Evolutionary conservation across 2,797 vertebrate species (phyloP), one percentile per base, ranked within the genome.

Genomic region (Scyliorhinus canicula): DNA sequence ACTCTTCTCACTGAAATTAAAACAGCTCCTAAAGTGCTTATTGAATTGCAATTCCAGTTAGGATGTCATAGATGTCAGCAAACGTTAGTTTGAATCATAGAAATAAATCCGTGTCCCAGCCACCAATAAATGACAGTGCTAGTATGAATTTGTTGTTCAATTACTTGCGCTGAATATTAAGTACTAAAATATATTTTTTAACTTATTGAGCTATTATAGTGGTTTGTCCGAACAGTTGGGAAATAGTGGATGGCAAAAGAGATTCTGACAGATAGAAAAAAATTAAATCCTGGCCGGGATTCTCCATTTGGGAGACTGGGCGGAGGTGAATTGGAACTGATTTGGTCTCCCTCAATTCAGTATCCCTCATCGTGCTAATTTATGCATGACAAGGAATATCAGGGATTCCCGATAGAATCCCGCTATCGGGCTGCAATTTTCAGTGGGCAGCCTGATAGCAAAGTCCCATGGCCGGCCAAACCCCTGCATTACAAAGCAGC

Each of bases 1-100:
- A 94, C 31, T 52, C 47, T n/a, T 94, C 44, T 94, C 71, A 94
- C 40, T 50, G 67, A 94, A 94, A 16, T 74, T 94, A 93, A 47
- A 63, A 93, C 28, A 94, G 16, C 47, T 35, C 19, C 50, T 93
- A 71, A 93, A 71, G 31, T 47, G 26, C 40, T 93, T 94, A 52
- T 94, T 94, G 67, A 94, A 94, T 52, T 94, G 16, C 28, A 94
- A 94, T 69, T 52, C 47, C 67, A 74, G 47, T 52, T 71, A 94
- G 50, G 19, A 74, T 74, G 67, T 69, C 19, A 74, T 74, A 52
- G 19, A 74, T 74, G 67, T 69, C 19, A 74, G 9, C 40, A 69
- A 69, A 74, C 6, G 7, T 91, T 19, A 74, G 71, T 8, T 52
- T 35, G 47, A 74, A 94, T 52, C 47, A 69, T 24, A 40, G n/a